Evolutionary conservation across 2,888 invertebrate species (phyloP).

Genomic region (Dioctria linearis): DNA sequence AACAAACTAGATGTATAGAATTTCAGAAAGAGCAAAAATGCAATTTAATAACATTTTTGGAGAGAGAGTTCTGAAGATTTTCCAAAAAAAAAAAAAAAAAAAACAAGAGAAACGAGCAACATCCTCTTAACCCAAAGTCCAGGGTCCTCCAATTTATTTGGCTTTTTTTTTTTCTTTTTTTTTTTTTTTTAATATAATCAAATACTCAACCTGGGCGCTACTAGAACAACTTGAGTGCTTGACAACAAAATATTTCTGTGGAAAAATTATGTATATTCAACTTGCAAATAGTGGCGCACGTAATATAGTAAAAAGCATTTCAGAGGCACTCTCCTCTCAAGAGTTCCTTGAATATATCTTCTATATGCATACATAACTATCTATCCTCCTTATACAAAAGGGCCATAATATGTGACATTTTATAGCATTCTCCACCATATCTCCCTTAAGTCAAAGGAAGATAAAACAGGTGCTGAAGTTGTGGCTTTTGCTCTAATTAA

Average conservation of each 20-base stretch:
- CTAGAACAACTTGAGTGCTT: neutral
- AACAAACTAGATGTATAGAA: too few relatives aligned
- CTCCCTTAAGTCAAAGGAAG: neutral
- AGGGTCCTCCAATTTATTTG: neutral
- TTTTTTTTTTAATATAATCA: neutral
- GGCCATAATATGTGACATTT: neutral
- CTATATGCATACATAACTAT: too few relatives aligned
- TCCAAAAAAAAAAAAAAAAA: too few relatives aligned
- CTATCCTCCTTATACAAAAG: neutral
- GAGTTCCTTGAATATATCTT: too few relatives aligned
- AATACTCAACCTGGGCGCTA: neutral
- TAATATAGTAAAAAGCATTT: too few relatives aligned
- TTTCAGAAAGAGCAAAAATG: neutral
- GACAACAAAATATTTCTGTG: neutral
- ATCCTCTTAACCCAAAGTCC: neutral
- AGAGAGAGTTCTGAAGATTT: neutral
- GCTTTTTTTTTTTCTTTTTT: neutral
- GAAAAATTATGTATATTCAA: too few relatives aligned
- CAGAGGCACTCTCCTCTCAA: too few relatives aligned
- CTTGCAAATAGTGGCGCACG: too few relatives aligned
- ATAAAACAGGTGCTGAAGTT: constrained; percentile 9
- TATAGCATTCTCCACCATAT: neutral
- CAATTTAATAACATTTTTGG: neutral
- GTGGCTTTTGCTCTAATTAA: constrained; percentile 29
- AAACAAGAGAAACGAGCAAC: neutral